Evolutionary conservation across 2,113 vertebrate species (phyloP).

Genomic region (Natator depressus): DNA sequence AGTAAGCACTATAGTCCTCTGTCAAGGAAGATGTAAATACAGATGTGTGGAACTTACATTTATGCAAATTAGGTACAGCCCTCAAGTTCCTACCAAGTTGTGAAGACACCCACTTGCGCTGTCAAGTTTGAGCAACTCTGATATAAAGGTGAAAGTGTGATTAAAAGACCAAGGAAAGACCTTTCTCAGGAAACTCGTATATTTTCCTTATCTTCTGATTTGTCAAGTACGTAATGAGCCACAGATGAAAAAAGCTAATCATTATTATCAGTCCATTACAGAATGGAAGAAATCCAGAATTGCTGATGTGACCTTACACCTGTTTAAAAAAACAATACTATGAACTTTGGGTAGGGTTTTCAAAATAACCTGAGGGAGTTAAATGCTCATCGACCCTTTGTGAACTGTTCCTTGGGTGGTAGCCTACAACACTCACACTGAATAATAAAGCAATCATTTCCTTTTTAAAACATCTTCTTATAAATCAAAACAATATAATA

Average conservation of each 20-base stretch:
- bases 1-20: not conserved
- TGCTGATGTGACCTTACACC: not conserved
- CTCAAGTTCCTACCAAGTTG: rapidly evolving
- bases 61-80: rapidly evolving
- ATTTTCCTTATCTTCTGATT: not conserved
- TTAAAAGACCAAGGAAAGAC: not conserved
- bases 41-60: not conserved
- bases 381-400: not conserved
- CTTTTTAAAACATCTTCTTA: not conserved
- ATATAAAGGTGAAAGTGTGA: not conserved
- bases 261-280: too few relatives aligned
- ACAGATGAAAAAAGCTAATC: too few relatives aligned
- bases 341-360: not conserved
- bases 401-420: not conserved
- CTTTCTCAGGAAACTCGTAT: not conserved
- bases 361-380: not conserved
- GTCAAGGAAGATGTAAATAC: not conserved
- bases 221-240: too few relatives aligned
- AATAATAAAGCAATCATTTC: not conserved
- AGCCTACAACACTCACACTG: not conserved
- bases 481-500: not conserved
- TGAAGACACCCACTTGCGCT: rapidly evolving
- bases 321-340: not conserved
- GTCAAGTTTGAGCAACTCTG: not conserved
- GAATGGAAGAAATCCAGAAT: not conserved